phyloP scores from a whole-genome alignment of 2,797 vertebrate species.

The Brotula barbata region DNA sequence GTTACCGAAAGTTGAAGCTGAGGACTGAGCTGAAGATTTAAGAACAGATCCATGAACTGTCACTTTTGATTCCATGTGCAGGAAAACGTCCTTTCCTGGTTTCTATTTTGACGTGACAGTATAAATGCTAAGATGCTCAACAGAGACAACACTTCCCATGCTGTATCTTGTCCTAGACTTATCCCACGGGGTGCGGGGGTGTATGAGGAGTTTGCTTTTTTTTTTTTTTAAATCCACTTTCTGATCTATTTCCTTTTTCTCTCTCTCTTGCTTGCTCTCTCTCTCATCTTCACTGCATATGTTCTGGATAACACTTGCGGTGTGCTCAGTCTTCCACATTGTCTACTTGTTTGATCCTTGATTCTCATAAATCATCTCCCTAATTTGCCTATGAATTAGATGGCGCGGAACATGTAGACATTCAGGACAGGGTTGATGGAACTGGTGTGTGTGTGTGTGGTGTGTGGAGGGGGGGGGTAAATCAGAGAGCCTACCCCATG shows the following conservation, averaged over 20 bases:
- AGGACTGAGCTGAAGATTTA: constrained; percentile 11
- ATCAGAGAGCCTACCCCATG: constrained; percentile 65
- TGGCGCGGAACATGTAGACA: constrained; percentile 68
- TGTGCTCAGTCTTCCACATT: constrained; percentile 69
- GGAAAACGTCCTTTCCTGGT: constrained; percentile 26
- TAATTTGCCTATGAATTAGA: constrained; percentile 79
- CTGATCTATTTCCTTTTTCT: constrained; percentile 37
- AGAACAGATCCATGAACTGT: constrained; percentile 27
- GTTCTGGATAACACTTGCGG: constrained; percentile 76
- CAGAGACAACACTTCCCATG: constrained; percentile 52
- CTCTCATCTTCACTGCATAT: constrained; percentile 70
- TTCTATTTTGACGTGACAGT: constrained; percentile 45
- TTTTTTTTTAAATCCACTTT: constrained; percentile 31
- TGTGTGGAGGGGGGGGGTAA: constrained; percentile 12
- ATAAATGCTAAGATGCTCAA: constrained; percentile 38
- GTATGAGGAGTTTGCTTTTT: constrained; percentile 35
- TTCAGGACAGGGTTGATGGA: constrained; percentile 56
- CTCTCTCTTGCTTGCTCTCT: constrained; percentile 37
- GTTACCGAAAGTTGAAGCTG: constrained; percentile 29
- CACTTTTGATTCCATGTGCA: constrained; percentile 8
- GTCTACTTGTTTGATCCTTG: constrained; percentile 76
- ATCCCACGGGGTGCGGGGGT: constrained; percentile 47
- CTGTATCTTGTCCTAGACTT: constrained; percentile 54
- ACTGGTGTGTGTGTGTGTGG: not conserved
- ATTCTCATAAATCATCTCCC: constrained; percentile 77